Evolutionary conservation across 2,888 invertebrate species (phyloP).

Genomic region (Eristalinus sepulchralis): DNA sequence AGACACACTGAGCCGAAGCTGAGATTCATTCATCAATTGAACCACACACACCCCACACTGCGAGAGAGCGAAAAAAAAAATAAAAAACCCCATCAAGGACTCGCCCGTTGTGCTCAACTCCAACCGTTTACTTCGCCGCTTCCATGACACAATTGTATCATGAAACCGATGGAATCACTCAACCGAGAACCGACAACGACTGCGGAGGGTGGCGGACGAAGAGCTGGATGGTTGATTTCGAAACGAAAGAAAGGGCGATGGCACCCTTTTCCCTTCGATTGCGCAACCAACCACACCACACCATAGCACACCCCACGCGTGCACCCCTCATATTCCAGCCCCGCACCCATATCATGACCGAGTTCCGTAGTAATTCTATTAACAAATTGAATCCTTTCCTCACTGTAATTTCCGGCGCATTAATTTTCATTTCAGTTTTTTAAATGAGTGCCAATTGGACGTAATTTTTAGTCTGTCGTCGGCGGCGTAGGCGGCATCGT

Average conservation of each 20-base stretch:
- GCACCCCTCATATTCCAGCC: neutral
- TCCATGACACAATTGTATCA: slow-evolving; percentile 53
- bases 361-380: slow-evolving; percentile 55
- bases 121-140: slow-evolving; percentile 22
- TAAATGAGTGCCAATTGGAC: slow-evolving; percentile 62
- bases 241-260: neutral
- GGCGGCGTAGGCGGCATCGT: neutral
- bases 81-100: slow-evolving; percentile 16
- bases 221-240: too few species aligned
- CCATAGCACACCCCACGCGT: neutral
- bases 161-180: slow-evolving; percentile 42
- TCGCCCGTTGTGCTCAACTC: neutral
- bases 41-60: neutral
- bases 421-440: slow-evolving; percentile 75
- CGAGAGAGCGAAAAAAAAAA: neutral
- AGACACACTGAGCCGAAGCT: neutral
- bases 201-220: too few species aligned
- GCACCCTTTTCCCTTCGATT: slow-evolving; percentile 12
- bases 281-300: neutral
- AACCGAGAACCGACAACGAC: neutral
- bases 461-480: slow-evolving; percentile 21
- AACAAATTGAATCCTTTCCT: slow-evolving; percentile 74
- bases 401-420: slow-evolving; percentile 78
- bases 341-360: slow-evolving; percentile 26
- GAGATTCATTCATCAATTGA: neutral